Conservation (phyloP, 2,113 vertebrate species). For the Mustelus asterias region DNA sequence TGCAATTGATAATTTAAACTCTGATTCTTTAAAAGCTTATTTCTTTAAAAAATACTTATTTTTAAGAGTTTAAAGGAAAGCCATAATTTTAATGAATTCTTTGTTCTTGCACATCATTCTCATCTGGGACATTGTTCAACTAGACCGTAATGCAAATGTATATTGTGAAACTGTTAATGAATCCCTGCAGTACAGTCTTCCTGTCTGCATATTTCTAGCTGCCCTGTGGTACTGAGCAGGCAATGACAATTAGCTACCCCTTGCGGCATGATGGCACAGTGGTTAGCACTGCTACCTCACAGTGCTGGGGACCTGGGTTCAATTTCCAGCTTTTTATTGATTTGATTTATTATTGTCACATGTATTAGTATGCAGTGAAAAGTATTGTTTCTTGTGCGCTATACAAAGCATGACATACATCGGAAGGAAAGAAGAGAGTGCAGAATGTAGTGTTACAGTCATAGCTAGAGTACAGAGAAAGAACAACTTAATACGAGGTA, state of each 20-base stretch:
- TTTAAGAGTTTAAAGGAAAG: conserved; percentile 1
- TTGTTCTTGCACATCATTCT: neutral
- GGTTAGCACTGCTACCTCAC: no score
- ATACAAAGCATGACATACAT: no score
- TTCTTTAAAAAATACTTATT: neutral
- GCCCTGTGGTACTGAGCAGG: neutral
- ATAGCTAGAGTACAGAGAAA: no score
- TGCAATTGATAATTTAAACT: neutral
- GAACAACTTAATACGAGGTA: no score
- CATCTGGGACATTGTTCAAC: conserved; percentile 21
- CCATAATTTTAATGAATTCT: conserved; percentile 2
- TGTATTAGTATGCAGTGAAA: no score
- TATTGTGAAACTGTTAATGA: neutral
- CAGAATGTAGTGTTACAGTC: no score
- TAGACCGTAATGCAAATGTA: neutral
- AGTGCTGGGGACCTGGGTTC: no score
- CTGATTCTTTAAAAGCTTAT: neutral
- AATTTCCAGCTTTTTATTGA: no score
- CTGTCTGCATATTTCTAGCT: neutral
- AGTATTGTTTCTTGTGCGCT: no score
- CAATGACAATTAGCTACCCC: neutral
- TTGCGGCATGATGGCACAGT: no score
- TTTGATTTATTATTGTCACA: no score
- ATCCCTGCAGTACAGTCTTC: neutral
- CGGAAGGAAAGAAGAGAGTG: no score